Base-by-base conservation (phyloP, 64 coral and sea anemone genomes). In the Acropora tenuis region DNA sequence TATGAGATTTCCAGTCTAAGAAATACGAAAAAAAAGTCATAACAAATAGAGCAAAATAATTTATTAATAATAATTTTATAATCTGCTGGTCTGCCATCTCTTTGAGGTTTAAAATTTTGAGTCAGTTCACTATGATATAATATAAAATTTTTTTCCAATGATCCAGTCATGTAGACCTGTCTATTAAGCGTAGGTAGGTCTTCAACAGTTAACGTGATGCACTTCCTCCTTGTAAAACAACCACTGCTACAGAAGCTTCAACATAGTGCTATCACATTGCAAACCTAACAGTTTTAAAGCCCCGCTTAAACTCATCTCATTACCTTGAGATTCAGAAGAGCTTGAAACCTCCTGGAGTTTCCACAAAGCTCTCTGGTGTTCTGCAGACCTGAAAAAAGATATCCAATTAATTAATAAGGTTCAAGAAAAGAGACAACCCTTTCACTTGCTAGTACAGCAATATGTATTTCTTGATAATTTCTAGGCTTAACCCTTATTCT, bases 311-410 rank as follows among this genome's bases (percentile, higher is more conserved):
- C 50, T 11, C 20, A 88, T 44, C 72, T 61, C 4, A 11, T 69
- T 52, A 96, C 96, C 96, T 91, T 95, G 92, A 12, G 65, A 80
- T 50, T 98, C 96, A 43, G 90, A 69, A 11, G 90, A 82, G 86
- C 50, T 95, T 16, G 93, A 95, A 3, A 98, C 79, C 77, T 98
- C 96, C 40, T 88, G 90, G n/a, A 98, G 59, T 89, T 89, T 87
- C 96, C 96, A 98, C 16, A 98, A 76, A 63, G 93, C 96, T 74
- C 93, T 90, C 50, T 98, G 74, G 79, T 95, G 92, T 79, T 98
- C 96, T 79, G 93, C 83, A 68, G 96, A 98, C 96, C 96, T 98
- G 88, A 44, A 90, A 8, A 90, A 80, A 47, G 84, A 40, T 6
- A 80, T 79, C 3, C 2, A 43, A 5, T 15, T 10, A 12, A 61